phyloP scores from a whole-genome alignment of 1,140 invertebrate species.

The Ceratina calcarata region DNA sequence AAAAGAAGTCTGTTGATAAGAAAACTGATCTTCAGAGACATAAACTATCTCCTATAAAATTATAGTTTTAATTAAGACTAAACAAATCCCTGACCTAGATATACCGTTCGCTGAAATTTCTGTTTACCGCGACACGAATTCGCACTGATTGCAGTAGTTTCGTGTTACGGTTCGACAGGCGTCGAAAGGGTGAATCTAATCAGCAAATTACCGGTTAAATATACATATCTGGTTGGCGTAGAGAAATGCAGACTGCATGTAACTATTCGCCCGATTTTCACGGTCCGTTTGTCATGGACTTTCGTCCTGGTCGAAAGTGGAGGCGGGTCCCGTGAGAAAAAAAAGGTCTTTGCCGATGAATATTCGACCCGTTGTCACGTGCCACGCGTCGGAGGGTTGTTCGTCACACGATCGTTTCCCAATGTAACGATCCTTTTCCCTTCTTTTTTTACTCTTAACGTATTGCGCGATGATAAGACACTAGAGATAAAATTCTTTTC shows the following conservation, averaged over 20 bases:
- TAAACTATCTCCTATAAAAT: neutral
- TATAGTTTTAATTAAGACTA: neutral
- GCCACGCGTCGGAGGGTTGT: constrained; percentile 39
- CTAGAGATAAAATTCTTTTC: neutral
- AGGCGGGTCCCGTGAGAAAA: constrained; percentile 72
- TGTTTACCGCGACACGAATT: neutral
- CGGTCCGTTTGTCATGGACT: constrained; percentile 71
- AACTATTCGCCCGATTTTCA: constrained; percentile 74
- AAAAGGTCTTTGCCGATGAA: constrained; percentile 66
- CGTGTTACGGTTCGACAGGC: constrained; percentile 17
- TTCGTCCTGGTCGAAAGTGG: constrained; percentile 54
- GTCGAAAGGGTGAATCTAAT: constrained; percentile 17
- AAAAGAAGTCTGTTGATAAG: neutral
- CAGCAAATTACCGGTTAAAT: constrained; percentile 42
- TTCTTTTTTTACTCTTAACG: neutral
- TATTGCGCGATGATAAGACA: neutral
- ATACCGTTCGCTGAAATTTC: neutral
- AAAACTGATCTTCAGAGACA: neutral
- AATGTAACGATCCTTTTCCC: constrained; percentile 26
- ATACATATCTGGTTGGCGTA: constrained; percentile 51
- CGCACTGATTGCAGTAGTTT: constrained; percentile 11
- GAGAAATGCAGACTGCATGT: constrained; percentile 72
- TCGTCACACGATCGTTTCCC: constrained; percentile 34
- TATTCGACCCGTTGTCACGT: constrained; percentile 52
- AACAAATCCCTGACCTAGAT: neutral